Conservation (phyloP, 2,113 vertebrate species). For the Phaethon lepturus region DNA sequence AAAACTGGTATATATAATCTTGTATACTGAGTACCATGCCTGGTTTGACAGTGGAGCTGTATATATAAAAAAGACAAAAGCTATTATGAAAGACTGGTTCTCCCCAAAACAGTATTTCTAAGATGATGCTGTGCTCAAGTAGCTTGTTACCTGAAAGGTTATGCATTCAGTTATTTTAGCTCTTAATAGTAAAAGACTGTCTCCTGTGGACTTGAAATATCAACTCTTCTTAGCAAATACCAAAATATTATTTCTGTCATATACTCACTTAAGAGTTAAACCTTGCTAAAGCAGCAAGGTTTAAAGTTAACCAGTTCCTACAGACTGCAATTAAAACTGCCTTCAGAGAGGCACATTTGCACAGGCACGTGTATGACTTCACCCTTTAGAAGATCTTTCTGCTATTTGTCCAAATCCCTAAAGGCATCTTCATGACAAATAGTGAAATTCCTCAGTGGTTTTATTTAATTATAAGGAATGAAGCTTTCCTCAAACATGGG, state of each 20-base stretch:
- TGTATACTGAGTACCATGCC: not conserved
- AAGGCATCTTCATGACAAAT: conserved; percentile 4
- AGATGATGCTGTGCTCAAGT: not conserved
- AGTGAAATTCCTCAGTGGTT: conserved; percentile 28
- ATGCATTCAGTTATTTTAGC: not conserved
- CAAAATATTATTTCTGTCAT: not conserved
- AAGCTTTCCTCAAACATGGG: not conserved
- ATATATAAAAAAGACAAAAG: not conserved
- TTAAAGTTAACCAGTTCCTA: not conserved
- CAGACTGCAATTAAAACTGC: not conserved
- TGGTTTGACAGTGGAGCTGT: not conserved
- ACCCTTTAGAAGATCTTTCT: not conserved
- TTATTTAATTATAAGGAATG: conserved; percentile 25
- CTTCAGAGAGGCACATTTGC: not conserved
- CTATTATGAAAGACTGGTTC: not conserved
- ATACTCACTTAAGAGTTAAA: not conserved
- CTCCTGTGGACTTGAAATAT: not conserved
- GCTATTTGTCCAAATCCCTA: not conserved
- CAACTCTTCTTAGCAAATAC: not conserved
- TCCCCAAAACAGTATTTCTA: not conserved
- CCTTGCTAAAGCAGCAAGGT: not conserved
- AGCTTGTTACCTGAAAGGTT: not conserved
- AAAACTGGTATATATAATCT: not conserved
- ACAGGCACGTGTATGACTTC: not conserved
- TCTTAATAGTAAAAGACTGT: not conserved